These are phyloP conservation scores for Scaeva pyrastri DNA, from an alignment of 2,888 invertebrate genomes.

Conservation along the genomic window DNA sequence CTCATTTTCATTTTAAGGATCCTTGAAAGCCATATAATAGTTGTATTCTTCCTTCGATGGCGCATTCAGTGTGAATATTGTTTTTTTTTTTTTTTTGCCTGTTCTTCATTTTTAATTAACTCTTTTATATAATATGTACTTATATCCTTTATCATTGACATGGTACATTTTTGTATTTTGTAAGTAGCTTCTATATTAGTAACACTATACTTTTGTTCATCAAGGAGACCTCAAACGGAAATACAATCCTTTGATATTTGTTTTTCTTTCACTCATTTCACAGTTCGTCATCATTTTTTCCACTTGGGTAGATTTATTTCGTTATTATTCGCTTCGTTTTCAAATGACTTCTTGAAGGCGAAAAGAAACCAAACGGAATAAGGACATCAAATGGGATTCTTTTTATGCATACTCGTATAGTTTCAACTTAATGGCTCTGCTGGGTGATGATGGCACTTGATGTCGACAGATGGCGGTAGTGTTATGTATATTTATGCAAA, in stretches of 20 bases:
- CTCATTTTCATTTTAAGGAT: background rate
- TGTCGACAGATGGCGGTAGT: background rate
- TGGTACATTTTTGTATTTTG: background rate
- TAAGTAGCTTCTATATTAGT: background rate
- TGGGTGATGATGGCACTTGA: background rate
- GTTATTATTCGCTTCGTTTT: slow-evolving; percentile 10
- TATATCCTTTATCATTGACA: slow-evolving; percentile 10
- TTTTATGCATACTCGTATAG: no score
- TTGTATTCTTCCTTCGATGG: background rate
- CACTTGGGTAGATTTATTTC: slow-evolving; percentile 19
- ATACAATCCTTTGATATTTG: background rate
- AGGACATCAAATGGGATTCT: slow-evolving; percentile 31
- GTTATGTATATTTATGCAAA: slow-evolving; percentile 36
- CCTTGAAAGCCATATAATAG: slow-evolving; percentile 3
- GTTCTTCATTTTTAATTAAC: slow-evolving; percentile 24
- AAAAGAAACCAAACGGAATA: background rate
- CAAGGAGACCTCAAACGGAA: slow-evolving; percentile 8
- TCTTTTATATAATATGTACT: background rate
- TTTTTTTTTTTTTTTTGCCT: slow-evolving; percentile 2
- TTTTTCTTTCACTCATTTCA: slow-evolving; percentile 2
- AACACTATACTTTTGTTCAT: background rate
- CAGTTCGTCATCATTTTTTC: slow-evolving; percentile 4
- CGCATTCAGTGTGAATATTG: background rate
- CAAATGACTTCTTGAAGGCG: slow-evolving; percentile 15
- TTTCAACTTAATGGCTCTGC: background rate